A percentile compares a stretch with the other conserved stretches of the same genome.
Conservation (phyloP, 2,797 vertebrate genomes). For the Thripadectes ignobilis region DNA sequence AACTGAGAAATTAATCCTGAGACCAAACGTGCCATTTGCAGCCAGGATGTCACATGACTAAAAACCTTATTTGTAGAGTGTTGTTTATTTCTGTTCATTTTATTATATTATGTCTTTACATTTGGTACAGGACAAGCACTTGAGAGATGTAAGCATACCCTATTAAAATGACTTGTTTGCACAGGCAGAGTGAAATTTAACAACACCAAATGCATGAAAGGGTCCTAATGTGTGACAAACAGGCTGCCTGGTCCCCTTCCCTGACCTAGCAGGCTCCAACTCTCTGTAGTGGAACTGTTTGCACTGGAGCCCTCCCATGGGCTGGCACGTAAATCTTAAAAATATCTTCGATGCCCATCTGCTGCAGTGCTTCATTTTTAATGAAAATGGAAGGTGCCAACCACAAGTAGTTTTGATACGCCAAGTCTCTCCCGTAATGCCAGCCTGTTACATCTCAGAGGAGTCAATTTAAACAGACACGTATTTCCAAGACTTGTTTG, state of each 20-base stretch:
- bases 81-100: not conserved
- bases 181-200: conserved; percentile 52
- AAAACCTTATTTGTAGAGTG: not conserved
- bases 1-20: conserved; percentile 23
- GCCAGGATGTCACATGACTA: not conserved
- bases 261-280: conserved; percentile 9
- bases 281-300: conserved; percentile 57
- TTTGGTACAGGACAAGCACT: conserved; percentile 19
- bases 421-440: conserved; percentile 25
- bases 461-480: conserved; percentile 34
- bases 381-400: conserved; percentile 68
- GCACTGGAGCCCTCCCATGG: conserved; percentile 61
- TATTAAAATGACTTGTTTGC: conserved; percentile 54
- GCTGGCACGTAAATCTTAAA: conserved; percentile 71
- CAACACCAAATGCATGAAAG: conserved; percentile 46
- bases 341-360: conserved; percentile 72
- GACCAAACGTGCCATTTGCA: not conserved
- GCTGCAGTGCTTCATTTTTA: conserved; percentile 70
- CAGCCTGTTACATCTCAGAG: conserved; percentile 46
- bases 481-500: conserved; percentile 38
- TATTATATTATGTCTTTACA: not conserved
- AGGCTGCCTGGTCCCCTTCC: conserved; percentile 46
- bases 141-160: conserved; percentile 20
- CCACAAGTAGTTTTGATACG: conserved; percentile 36
- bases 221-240: conserved; percentile 61